Evolutionary conservation across 2,797 vertebrate genomes (phyloP).

Genomic region (Enteromius treurensis): DNA sequence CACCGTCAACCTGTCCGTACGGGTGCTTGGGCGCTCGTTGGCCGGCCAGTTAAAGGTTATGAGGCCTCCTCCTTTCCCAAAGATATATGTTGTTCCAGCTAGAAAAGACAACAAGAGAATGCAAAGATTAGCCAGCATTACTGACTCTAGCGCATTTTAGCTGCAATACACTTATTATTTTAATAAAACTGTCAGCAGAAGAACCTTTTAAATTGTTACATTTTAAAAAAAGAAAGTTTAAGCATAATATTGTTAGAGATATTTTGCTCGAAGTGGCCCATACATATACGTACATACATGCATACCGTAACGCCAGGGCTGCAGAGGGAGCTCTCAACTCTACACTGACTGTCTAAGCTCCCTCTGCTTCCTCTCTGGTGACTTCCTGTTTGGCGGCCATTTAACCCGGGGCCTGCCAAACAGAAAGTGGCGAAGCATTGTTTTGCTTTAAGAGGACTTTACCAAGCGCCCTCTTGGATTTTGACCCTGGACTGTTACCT

Average conservation of each 20-base stretch:
- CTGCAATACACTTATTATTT: background rate
- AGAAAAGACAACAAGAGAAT: slow-evolving; percentile 31
- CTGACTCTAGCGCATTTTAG: background rate
- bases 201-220: background rate
- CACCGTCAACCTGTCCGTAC: slow-evolving; percentile 92
- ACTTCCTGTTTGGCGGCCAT: too few relatives aligned
- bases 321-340: too few relatives aligned
- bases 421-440: too few relatives aligned
- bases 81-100: slow-evolving; percentile 98
- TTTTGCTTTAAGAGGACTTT: too few relatives aligned
- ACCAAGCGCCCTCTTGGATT: too few relatives aligned
- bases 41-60: slow-evolving; percentile 94
- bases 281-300: too few relatives aligned
- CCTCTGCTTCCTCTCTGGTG: too few relatives aligned
- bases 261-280: background rate
- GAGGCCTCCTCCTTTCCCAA: slow-evolving; percentile 95
- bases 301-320: too few relatives aligned
- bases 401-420: too few relatives aligned
- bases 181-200: background rate
- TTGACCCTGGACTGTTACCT: too few relatives aligned
- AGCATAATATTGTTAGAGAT: background rate
- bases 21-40: slow-evolving; percentile 95
- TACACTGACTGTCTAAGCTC: too few relatives aligned
- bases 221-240: background rate
- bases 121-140: background rate